These are phyloP conservation scores for Apamea anceps DNA, from an alignment of 2,888 invertebrate species.

Conservation along the genomic window DNA sequence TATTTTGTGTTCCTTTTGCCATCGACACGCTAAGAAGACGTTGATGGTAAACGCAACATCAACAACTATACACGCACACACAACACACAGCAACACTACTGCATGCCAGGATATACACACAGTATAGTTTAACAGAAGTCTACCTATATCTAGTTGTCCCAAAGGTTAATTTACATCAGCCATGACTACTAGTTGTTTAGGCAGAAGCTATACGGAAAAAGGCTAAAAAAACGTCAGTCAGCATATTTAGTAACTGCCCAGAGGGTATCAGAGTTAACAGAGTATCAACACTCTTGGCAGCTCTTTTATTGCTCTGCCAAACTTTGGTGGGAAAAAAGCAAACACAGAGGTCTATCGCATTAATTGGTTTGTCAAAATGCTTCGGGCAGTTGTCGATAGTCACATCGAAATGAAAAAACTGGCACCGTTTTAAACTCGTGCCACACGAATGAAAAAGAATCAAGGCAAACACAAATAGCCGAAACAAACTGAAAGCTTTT, in stretches of 20 bases:
- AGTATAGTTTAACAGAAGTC: not conserved
- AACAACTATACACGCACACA: too few species aligned
- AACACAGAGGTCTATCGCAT: not conserved
- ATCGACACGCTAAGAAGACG: too few species aligned
- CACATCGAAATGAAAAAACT: conserved; percentile 33
- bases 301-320: not conserved
- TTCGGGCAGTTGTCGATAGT: conserved; percentile 19
- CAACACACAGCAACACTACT: too few species aligned
- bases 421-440: conserved; percentile 9
- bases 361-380: conserved; percentile 31
- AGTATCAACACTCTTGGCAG: not conserved
- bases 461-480: not conserved
- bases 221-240: not conserved
- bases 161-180: not conserved
- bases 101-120: not conserved
- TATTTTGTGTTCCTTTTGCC: too few species aligned
- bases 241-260: not conserved
- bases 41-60: not conserved
- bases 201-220: not conserved
- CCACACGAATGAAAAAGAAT: not conserved
- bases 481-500: conserved; percentile 8
- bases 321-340: not conserved
- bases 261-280: not conserved
- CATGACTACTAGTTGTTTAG: not conserved
- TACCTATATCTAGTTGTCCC: too few species aligned